Percentiles rank a stretch among this genome's conserved stretches.
phyloP scores from a whole-genome alignment of 2,888 invertebrate genomes.

The Erebia epiphron region DNA sequence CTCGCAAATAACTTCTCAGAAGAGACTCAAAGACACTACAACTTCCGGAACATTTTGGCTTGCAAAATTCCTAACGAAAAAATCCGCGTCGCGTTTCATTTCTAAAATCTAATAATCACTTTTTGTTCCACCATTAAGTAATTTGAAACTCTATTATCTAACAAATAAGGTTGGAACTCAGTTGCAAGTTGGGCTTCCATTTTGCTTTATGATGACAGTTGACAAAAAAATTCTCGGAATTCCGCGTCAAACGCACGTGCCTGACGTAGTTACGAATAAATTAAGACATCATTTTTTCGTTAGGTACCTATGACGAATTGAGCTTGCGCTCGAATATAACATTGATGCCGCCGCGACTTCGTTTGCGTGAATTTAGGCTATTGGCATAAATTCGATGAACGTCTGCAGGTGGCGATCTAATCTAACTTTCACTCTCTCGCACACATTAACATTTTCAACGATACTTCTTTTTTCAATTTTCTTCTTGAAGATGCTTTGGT shows the following conservation, averaged over 20 bases:
- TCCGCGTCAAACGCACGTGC: conserved; percentile 10
- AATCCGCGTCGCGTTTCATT: background rate
- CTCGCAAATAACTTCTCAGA: conserved; percentile 3
- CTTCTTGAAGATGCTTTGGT: too few relatives aligned
- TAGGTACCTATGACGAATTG: too few relatives aligned
- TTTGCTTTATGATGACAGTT: conserved; percentile 6
- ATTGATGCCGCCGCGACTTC: too few relatives aligned
- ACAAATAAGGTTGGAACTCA: background rate
- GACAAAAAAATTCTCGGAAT: conserved; percentile 8
- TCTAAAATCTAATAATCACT: background rate
- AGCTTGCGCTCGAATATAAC: too few relatives aligned
- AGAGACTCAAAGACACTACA: background rate
- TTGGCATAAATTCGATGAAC: too few relatives aligned
- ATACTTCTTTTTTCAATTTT: too few relatives aligned
- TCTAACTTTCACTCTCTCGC: too few relatives aligned
- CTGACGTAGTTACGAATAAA: conserved; percentile 1
- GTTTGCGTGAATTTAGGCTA: too few relatives aligned
- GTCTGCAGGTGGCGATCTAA: too few relatives aligned
- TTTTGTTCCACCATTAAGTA: background rate
- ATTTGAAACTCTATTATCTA: background rate
- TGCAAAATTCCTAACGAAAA: conserved; percentile 1
- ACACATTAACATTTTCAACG: too few relatives aligned
- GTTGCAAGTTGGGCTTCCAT: background rate
- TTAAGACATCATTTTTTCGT: background rate
- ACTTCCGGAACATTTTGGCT: background rate